Conservation (phyloP, 30 jellyfish, hydroid and myxozoan genomes). For the Mastigias papua region DNA sequence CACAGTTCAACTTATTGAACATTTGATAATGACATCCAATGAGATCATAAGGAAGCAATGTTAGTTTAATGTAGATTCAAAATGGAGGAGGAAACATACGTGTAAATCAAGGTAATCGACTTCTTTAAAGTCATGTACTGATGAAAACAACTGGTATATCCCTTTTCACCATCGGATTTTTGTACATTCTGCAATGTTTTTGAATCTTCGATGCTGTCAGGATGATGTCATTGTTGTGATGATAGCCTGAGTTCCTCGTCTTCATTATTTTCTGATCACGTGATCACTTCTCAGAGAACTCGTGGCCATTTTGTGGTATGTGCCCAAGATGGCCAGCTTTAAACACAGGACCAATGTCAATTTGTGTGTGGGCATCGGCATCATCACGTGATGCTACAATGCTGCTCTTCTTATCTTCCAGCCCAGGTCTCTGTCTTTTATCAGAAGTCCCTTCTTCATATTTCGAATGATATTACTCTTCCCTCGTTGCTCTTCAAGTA, state of each 20-base stretch:
- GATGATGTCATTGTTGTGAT: not conserved
- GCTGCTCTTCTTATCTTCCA: too few species aligned
- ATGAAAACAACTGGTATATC: slow-evolving; percentile 4
- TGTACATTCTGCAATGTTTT: not conserved
- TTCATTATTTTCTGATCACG: not conserved
- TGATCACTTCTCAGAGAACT: not conserved
- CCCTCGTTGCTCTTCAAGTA: too few species aligned
- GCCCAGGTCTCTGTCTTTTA: too few species aligned
- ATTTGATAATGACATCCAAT: too few species aligned
- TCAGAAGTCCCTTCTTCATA: too few species aligned
- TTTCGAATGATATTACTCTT: too few species aligned
- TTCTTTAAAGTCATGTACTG: slow-evolving; percentile 30
- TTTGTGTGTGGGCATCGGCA: too few species aligned
- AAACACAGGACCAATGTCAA: not conserved
- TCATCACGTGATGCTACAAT: too few species aligned
- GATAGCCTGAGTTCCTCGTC: not conserved
- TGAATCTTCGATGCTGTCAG: not conserved
- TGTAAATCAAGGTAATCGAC: slow-evolving; percentile 23
- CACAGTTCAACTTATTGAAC: too few species aligned
- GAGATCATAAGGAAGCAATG: too few species aligned
- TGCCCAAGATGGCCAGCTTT: not conserved
- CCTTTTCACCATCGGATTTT: not conserved
- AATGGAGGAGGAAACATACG: not conserved
- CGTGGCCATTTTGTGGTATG: not conserved
- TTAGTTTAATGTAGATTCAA: too few species aligned